Base-by-base conservation (phyloP, 2,888 invertebrate genomes). In the Caenorhabditis parvicauda region DNA sequence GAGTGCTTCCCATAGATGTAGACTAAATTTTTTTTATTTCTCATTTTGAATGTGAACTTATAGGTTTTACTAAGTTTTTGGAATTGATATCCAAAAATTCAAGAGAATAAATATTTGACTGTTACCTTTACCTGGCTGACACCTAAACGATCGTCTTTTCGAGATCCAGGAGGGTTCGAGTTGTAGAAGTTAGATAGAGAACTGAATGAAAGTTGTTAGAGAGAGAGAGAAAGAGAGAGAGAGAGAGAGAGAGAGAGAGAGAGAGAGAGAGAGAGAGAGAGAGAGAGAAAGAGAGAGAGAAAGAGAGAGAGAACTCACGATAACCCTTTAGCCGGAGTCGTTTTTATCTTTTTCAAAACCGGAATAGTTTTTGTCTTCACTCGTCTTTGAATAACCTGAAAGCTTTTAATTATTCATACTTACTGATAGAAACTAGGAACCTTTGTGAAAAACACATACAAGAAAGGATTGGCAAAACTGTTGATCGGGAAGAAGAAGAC, bases 381-480 rank as follows among this genome's bases (percentile, higher is more conserved):
- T 12, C 68, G 65, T 32, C 70, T 44, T 43, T 67, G 72, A 41
- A 72, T 70, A 7, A 72, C 70, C n/a, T 62, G 47, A 21, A 17
- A 39, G 41, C 17, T 41, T 19, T 19, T n/a, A 19, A 41, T n/a
- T 14, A n/a, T n/a, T 41, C 25, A 32, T 32, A 17, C 32, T 7
- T 35, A 35, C 47, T 47, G 12, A 21, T 29, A 12, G n/a, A 5
- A 12, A 37, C 19, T 19, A 21, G 42, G 12, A 19, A 67, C 67
- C 59, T 95, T 94, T 6, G 95, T 95, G 79, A 95, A 88, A 73
- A 95, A 94, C 48, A 95, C 95, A 83, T 96, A 96, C 27, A 96
- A 87, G 82, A 95, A 95, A 0, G 96, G 96, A 84, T 96, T 96
- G 84, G 94, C 93, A 83, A 94, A 95, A 14, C 92, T 91, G 84